Base-by-base conservation (phyloP, 1,140 invertebrate species). In the Philaenus spumarius region DNA sequence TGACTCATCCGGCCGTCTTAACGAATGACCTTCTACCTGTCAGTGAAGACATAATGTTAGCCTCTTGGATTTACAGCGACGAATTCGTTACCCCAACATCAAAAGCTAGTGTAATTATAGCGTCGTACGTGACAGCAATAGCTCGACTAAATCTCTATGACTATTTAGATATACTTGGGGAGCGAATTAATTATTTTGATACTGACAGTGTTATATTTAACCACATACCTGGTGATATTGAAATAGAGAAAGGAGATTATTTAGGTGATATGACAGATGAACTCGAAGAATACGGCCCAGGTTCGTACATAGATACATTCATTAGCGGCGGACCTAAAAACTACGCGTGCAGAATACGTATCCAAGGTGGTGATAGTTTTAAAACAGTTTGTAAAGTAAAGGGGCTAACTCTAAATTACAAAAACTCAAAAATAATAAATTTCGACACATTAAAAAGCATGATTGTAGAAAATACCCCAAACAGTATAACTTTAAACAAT, bases 111-210 rank as follows among this genome's bases (percentile, higher is more conserved):
- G 67, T 74, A 2, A 58, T 68, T 9, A 61, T 74, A 1, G 72
- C 71, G 5, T 66, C 64, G 0, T 75, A 69, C 50, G 70, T 67
- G 1, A 77, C 74, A 1, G 66, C 70, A 11, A 68, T 71, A 48
- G 73, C 71, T 0, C 55, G 74, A 1, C 53, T 76, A 12, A 67
- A 72, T 59, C 63, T 76, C 1, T 75, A 74, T 51, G 43, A 47
- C 14, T 67, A 69, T 51, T 53, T 76, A 12, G 65, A 73, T 62
- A 53, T 62, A 26, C 45, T 76, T 14, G 64, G 60, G 20, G 37
- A 63, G 1, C 42, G 66, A 35, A 68, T 69, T 5, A 48, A 74
- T 2, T 77, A 77, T 58, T 71, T 63, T 26, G 75, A 76, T 58
- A 77, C 74, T 2, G 75, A 76, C 60, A 62, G 55, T 23, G 47